These are phyloP conservation scores for Panorpa germanica DNA, from an alignment of 2,888 invertebrate species.

Conservation along the genomic window DNA sequence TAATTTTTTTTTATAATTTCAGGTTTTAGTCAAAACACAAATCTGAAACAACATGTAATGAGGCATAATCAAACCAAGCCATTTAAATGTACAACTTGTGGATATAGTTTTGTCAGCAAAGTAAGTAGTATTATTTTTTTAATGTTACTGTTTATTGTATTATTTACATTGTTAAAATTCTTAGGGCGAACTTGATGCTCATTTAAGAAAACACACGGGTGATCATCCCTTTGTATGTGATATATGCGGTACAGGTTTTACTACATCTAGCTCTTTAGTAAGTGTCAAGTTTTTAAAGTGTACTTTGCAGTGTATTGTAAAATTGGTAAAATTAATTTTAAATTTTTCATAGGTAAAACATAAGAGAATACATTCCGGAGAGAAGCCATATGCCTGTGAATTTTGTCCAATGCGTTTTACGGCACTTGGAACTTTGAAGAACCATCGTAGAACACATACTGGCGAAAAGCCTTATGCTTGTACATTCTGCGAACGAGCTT, in stretches of 20 bases:
- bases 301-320: no score
- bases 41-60: slow-evolving; percentile 34
- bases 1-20: no score
- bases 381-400: slow-evolving; percentile 36
- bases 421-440: slow-evolving; percentile 34
- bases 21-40: slow-evolving; percentile 39
- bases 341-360: slow-evolving; percentile 24
- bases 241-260: slow-evolving; percentile 32
- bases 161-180: no score
- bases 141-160: no score
- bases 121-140: slow-evolving; percentile 10
- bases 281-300: not conserved
- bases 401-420: slow-evolving; percentile 35
- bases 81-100: slow-evolving; percentile 25
- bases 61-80: slow-evolving; percentile 31
- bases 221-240: slow-evolving; percentile 38
- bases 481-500: slow-evolving; percentile 32
- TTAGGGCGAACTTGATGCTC: slow-evolving; percentile 32
- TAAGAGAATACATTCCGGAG: slow-evolving; percentile 36
- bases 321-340: no score
- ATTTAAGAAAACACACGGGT: slow-evolving; percentile 35
- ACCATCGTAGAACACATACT: slow-evolving; percentile 34
- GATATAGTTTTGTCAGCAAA: slow-evolving; percentile 25
- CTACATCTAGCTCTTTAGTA: slow-evolving; percentile 34
- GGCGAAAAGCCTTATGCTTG: slow-evolving; percentile 37